These are phyloP conservation scores for Tetramorium simillimum DNA, from an alignment of 1,140 invertebrate species.

Conservation along the genomic window DNA sequence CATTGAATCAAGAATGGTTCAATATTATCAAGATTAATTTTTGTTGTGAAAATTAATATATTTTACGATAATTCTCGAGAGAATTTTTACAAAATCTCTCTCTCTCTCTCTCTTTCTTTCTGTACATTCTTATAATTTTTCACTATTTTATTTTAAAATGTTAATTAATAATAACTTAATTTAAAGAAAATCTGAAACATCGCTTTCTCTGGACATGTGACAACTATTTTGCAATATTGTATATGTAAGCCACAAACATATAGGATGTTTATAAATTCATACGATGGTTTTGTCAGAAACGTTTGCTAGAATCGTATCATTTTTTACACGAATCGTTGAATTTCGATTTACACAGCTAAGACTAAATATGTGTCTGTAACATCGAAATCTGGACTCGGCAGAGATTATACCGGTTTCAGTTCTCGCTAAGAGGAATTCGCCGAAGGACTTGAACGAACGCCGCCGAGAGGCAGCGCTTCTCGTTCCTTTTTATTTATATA, in stretches of 20 bases:
- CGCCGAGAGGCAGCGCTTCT: background rate
- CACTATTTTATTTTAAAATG: background rate
- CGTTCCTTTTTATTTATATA: slow-evolving; percentile 33
- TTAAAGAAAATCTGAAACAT: background rate
- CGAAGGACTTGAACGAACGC: slow-evolving; percentile 22
- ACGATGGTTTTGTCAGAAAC: background rate
- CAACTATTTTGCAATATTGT: background rate
- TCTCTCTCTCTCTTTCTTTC: too few species aligned
- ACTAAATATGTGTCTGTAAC: background rate
- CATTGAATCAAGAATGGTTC: background rate
- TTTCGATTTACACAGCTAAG: background rate
- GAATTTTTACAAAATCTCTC: background rate
- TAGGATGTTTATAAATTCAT: background rate
- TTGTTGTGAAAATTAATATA: background rate
- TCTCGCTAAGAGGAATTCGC: slow-evolving; percentile 25
- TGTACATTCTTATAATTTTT: too few species aligned
- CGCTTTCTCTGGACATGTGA: background rate
- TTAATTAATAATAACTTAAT: background rate
- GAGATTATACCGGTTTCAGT: slow-evolving; percentile 16
- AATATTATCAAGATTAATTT: background rate
- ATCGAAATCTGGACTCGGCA: background rate
- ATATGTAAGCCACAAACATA: background rate
- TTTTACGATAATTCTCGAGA: background rate
- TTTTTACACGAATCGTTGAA: background rate
- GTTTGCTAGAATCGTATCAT: background rate